Evolutionary conservation across 1,140 invertebrate species (phyloP).

Genomic region (Orchesella cincta): DNA sequence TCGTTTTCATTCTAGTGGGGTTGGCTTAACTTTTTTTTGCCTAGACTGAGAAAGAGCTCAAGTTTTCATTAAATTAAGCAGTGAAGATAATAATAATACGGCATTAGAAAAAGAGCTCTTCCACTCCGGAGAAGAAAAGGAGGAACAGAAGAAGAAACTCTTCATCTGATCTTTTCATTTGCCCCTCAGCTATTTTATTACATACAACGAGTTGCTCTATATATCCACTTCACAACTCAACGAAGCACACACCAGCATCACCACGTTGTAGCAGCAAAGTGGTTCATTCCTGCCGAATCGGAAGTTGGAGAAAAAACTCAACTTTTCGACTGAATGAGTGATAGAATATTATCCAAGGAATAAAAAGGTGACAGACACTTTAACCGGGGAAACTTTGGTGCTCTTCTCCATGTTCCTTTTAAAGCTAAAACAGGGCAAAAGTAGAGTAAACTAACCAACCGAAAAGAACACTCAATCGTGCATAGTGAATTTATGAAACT

Average conservation of each 20-base stretch:
- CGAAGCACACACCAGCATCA: neutral
- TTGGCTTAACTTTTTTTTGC: neutral
- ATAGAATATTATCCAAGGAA: constrained; percentile 10
- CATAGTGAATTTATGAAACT: neutral
- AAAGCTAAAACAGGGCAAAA: neutral
- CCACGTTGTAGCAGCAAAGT: neutral
- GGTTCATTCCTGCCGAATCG: neutral
- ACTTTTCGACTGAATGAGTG: constrained; percentile 22
- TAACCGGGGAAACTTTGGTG: neutral
- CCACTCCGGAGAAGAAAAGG: neutral
- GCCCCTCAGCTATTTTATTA: neutral
- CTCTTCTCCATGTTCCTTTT: neutral
- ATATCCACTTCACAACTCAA: neutral
- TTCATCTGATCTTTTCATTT: constrained; percentile 3
- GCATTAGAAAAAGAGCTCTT: neutral
- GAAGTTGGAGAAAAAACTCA: constrained; percentile 15
- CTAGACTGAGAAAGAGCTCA: neutral
- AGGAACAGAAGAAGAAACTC: neutral
- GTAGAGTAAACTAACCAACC: neutral
- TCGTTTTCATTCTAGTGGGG: neutral
- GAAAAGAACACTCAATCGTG: neutral
- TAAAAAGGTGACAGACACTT: neutral
- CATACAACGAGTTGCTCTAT: neutral
- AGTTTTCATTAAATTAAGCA: constrained; percentile 15
- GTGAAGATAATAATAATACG: neutral